Base-by-base conservation (phyloP, 1,140 invertebrate species). In the Aporrectodea caliginosa region DNA sequence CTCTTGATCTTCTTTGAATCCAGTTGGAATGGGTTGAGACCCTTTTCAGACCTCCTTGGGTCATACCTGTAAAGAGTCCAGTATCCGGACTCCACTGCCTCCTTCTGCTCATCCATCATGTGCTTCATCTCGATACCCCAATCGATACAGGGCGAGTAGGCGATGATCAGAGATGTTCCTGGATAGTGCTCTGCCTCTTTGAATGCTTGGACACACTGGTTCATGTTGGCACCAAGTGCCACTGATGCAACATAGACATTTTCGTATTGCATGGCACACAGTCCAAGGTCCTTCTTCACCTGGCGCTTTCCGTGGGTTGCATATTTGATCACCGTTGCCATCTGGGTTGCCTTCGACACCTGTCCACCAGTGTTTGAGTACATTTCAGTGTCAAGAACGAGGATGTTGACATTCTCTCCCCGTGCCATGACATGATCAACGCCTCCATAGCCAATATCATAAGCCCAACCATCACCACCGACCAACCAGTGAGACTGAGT, bases 71-170 rank as follows among this genome's bases (percentile, higher is more conserved):
- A 81, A 22, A 81, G 80, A 32, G 77, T 78, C 80, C 80, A 81
- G 77, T 81, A 81, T n/a, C 80, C 80, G 27, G 2, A 43, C n/a
- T 81, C 80, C 2, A 81, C 80, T 68, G 80, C 80, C 29, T 78
- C 71, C 31, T 78, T 78, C 69, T 78, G 76, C 73, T 81, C 76
- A 69, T 81, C 43, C 70, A 81, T 78, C 80, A 81, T 81, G 34
- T 78, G 30, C 32, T 81, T 81, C 80, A 81, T 81, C 30, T 81
- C 80, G 33, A 81, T 81, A 22, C 80, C 80, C 80, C 80, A 81
- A 70, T 81, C 80, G 43, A 81, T 81, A 71, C 80, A 81, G 0
- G 80, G 80, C 33, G 80, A 78, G 35, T 81, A 81, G 80, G 76
- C 76, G 70, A 81, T 81, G 31, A 81, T 72, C 22, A 81, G 70